Evolutionary conservation across 2,888 invertebrate species (phyloP).

Genomic region (Rhopalosiphum nymphaeae): DNA sequence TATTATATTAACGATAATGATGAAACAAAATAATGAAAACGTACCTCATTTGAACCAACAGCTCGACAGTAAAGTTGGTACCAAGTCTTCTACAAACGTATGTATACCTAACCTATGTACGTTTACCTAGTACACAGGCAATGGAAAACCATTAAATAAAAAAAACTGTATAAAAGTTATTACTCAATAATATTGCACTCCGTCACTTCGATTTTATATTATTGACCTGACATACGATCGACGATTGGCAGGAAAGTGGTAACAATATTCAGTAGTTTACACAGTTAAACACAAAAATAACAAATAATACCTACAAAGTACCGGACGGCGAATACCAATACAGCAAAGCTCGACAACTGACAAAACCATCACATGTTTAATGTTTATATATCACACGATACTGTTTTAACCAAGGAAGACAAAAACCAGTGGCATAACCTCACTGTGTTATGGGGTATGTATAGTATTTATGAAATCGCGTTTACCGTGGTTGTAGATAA

Average conservation of each 20-base stretch:
- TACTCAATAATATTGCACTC: background rate
- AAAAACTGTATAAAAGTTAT: background rate
- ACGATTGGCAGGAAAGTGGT: background rate
- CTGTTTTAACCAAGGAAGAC: background rate
- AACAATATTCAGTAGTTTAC: background rate
- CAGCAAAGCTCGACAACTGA: constrained; percentile 66
- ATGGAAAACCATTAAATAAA: background rate
- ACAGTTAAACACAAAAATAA: background rate
- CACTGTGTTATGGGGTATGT: background rate
- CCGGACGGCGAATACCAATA: background rate
- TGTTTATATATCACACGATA: constrained; percentile 42
- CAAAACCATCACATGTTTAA: constrained; percentile 61
- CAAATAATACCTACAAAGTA: background rate
- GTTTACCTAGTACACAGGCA: background rate
- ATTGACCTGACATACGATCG: background rate
- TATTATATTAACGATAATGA: background rate
- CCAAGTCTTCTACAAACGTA: background rate
- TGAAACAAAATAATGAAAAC: background rate
- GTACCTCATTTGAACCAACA: background rate
- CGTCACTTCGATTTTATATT: background rate
- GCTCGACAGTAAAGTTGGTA: background rate
- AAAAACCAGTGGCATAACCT: constrained; percentile 19
- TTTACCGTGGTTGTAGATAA: background rate
- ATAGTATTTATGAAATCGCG: background rate
- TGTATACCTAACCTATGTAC: background rate